A percentile compares a stretch with the other conserved stretches of the same genome.
Conservation (phyloP, 2,113 vertebrate species). For the Scartelaos histophorus region DNA sequence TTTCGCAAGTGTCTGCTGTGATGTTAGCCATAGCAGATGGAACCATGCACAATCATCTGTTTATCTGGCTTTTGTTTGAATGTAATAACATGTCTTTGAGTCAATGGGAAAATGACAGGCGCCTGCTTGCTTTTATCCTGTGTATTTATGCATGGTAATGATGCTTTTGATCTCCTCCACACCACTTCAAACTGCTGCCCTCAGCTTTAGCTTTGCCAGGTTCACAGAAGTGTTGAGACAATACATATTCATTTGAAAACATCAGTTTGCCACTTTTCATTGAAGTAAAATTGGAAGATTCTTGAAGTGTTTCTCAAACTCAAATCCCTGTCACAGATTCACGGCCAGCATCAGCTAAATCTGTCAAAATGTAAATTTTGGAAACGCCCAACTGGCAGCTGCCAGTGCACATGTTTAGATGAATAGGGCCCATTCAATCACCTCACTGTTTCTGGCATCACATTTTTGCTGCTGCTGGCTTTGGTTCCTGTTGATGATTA, state of each 20-base stretch:
- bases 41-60: constrained; percentile 13
- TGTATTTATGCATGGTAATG: constrained; percentile 45
- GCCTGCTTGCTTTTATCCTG: constrained; percentile 42
- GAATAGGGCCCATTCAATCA: constrained; percentile 16
- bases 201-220: constrained; percentile 23
- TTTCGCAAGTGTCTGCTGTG: background rate
- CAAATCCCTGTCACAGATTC: background rate
- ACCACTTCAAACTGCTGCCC: constrained; percentile 18
- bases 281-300: background rate
- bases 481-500: background rate
- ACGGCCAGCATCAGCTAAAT: constrained; percentile 6
- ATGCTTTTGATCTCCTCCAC: constrained; percentile 43
- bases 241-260: background rate
- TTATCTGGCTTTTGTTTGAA: constrained; percentile 37
- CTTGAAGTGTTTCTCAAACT: background rate
- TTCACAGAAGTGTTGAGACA: constrained; percentile 26
- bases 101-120: constrained; percentile 44
- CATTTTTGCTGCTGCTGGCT: background rate
- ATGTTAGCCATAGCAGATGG: background rate
- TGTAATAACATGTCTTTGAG: constrained; percentile 33
- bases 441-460: constrained; percentile 10
- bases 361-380: constrained; percentile 18
- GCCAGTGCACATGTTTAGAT: constrained; percentile 38
- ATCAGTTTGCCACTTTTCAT: background rate
- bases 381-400: constrained; percentile 29